phyloP scores from a whole-genome alignment of 2,113 vertebrate genomes.

The Atrichornis clamosus region DNA sequence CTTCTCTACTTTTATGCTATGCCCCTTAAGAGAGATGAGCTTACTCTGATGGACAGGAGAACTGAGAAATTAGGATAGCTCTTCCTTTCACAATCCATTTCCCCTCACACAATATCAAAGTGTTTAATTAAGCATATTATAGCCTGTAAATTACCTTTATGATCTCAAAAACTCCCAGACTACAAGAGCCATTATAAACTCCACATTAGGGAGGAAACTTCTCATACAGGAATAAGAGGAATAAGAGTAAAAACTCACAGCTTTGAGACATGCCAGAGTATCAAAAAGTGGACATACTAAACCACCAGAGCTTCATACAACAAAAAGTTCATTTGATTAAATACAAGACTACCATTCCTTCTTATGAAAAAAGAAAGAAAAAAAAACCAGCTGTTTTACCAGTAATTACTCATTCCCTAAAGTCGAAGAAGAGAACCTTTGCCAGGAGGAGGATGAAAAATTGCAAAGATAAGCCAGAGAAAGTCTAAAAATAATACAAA shows the following conservation, averaged over 20 bases:
- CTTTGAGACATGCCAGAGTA: not conserved
- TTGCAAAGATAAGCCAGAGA: not conserved
- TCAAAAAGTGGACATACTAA: not conserved
- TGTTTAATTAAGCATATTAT: not conserved
- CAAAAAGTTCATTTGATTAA: not conserved
- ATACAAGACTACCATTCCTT: not conserved
- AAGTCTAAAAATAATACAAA: not conserved
- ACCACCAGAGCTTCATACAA: not conserved
- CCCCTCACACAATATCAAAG: not conserved
- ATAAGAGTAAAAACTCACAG: not conserved
- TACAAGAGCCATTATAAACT: not conserved
- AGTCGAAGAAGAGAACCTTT: not conserved
- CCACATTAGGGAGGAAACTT: not conserved
- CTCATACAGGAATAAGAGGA: not conserved
- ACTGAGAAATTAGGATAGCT: not conserved
- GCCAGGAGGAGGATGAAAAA: not conserved
- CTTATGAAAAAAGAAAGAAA: not conserved
- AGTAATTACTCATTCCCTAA: not conserved
- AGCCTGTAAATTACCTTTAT: not conserved
- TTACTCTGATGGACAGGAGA: not conserved
- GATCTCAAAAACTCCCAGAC: not conserved
- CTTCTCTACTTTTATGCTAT: not conserved
- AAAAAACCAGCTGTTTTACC: not conserved
- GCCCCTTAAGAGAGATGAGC: accelerated
- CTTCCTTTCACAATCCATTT: not conserved